phyloP scores from a whole-genome alignment of 1,140 invertebrate species.

The Bactericera cockerelli region DNA sequence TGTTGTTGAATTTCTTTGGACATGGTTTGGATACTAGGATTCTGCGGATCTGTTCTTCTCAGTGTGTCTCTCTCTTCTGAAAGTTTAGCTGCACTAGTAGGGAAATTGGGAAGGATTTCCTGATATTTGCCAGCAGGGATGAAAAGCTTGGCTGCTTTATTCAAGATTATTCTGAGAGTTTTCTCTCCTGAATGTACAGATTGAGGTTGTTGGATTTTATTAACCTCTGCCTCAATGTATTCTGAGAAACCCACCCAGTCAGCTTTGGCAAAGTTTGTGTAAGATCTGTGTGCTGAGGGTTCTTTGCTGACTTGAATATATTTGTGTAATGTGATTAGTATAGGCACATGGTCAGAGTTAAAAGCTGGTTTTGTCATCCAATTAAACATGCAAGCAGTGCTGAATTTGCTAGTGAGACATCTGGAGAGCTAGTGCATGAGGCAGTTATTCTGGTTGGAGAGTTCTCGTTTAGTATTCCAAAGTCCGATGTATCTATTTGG shows the following conservation, averaged over 20 bases:
- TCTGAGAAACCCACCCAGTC: neutral
- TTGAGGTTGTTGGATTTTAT: neutral
- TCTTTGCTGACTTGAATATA: neutral
- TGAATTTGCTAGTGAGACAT: neutral
- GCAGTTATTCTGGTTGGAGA: neutral
- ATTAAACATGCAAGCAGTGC: neutral
- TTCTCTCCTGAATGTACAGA: neutral
- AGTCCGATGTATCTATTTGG: neutral
- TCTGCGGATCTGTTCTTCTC: neutral
- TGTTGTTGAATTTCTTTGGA: neutral
- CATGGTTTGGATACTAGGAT: neutral
- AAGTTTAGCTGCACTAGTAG: neutral
- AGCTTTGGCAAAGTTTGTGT: slow-evolving; percentile 2
- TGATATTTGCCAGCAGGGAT: neutral
- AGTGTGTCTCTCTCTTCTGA: neutral
- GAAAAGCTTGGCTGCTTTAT: neutral
- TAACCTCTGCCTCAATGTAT: neutral
- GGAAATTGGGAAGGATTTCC: slow-evolving; percentile 1
- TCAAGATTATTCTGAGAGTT: neutral
- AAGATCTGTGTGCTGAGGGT: neutral
- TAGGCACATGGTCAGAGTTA: neutral
- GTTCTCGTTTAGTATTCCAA: neutral
- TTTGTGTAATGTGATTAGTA: neutral
- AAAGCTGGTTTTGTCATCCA: neutral
- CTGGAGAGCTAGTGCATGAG: neutral